phyloP scores from a whole-genome alignment of 2,113 vertebrate genomes.

The Strix aluco region DNA sequence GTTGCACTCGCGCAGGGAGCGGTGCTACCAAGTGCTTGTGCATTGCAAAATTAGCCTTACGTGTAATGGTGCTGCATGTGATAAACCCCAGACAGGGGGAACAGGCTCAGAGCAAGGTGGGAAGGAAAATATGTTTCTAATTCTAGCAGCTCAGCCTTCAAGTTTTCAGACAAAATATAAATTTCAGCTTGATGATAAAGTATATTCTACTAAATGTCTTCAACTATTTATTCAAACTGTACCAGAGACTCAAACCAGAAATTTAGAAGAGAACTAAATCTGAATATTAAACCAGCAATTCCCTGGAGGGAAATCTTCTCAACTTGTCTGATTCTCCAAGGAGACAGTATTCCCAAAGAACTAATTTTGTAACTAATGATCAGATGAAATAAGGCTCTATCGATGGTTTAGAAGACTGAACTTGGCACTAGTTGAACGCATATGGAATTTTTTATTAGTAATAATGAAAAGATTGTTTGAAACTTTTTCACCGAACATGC shows the following conservation, averaged over 20 bases:
- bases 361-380: constrained; percentile 31
- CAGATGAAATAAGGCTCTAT: constrained; percentile 5
- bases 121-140: not conserved
- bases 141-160: not conserved
- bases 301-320: constrained; percentile 4
- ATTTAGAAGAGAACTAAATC: constrained; percentile 4
- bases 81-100: not conserved
- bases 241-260: not conserved
- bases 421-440: not conserved
- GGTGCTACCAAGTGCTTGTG: not conserved
- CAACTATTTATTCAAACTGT: not conserved
- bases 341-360: constrained; percentile 25
- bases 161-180: not conserved
- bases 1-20: rapidly evolving
- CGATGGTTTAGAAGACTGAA: not conserved
- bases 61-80: rapidly evolving
- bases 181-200: not conserved
- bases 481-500: not conserved
- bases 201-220: not conserved
- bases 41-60: not conserved
- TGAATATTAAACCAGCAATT: not conserved
- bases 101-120: rapidly evolving
- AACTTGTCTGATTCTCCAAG: constrained; percentile 29
- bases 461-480: not conserved
- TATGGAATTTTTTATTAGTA: not conserved